Evolutionary conservation across 1,140 invertebrate genomes (phyloP).

Genomic region (Conus ventricosus): DNA sequence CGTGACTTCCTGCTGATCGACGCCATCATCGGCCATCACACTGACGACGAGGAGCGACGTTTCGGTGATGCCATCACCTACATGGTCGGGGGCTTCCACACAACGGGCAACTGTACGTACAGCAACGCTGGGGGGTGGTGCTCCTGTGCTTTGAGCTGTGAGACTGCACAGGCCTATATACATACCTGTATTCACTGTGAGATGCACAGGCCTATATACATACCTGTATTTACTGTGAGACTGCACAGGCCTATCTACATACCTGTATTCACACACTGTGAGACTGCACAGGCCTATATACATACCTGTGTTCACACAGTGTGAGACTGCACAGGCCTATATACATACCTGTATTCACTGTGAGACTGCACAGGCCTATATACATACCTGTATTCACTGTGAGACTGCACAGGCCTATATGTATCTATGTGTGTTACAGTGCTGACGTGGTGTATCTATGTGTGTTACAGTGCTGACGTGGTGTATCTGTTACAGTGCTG

Average conservation of each 20-base stretch:
- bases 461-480: no score
- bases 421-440: no score
- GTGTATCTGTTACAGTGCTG: no score
- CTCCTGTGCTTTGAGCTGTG: neutral
- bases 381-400: no score
- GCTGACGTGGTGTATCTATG: no score
- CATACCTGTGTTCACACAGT: no score
- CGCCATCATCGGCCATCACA: conserved; percentile 48
- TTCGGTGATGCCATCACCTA: conserved; percentile 53
- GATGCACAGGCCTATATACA: no score
- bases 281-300: no score
- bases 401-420: no score
- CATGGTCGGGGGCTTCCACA: conserved; percentile 65
- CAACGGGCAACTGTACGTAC: conserved; percentile 62
- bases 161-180: neutral
- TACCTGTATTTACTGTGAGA: no score
- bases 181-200: neutral
- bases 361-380: no score
- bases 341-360: neutral
- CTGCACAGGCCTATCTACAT: no score
- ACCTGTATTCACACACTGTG: neutral
- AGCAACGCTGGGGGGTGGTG: neutral
- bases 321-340: neutral
- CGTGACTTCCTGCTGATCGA: conserved; percentile 63
- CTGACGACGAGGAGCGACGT: conserved; percentile 48